phyloP scores from a whole-genome alignment of 2,797 vertebrate genomes.

The Tokudaia tokunoshimensis region DNA sequence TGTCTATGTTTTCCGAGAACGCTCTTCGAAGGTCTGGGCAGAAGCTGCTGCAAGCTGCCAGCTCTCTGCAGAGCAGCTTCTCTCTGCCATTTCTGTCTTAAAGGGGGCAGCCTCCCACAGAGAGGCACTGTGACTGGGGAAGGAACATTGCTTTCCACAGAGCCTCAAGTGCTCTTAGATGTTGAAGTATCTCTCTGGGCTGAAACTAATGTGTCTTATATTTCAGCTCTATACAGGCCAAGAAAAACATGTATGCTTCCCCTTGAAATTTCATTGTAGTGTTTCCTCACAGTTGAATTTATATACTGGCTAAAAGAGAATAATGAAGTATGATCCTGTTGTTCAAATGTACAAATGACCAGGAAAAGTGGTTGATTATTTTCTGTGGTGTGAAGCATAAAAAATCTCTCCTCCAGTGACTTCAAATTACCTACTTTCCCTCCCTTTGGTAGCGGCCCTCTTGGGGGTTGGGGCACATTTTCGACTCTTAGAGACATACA shows the following conservation, averaged over 20 bases:
- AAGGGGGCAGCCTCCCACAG: too few species aligned
- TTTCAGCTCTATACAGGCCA: neutral
- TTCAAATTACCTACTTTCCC: rapidly evolving
- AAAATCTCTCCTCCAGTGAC: neutral
- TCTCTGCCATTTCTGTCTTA: too few species aligned
- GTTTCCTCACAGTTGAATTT: neutral
- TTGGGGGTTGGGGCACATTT: neutral
- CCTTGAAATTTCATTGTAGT: neutral
- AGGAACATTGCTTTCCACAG: too few species aligned
- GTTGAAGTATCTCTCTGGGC: neutral
- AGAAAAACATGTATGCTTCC: neutral
- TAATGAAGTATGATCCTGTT: neutral
- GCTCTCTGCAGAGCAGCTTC: too few species aligned
- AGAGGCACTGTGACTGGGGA: too few species aligned
- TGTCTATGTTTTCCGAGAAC: too few species aligned
- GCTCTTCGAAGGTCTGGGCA: too few species aligned
- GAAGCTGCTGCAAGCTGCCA: too few species aligned
- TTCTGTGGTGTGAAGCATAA: neutral
- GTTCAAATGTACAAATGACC: neutral
- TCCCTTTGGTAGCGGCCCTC: too few species aligned
- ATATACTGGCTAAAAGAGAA: neutral
- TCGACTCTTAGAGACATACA: neutral
- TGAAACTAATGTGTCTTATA: neutral
- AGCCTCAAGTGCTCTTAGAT: neutral
- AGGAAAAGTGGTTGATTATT: rapidly evolving